Evolutionary conservation across 1,140 invertebrate species (phyloP).

Genomic region (Hyles vespertilio): DNA sequence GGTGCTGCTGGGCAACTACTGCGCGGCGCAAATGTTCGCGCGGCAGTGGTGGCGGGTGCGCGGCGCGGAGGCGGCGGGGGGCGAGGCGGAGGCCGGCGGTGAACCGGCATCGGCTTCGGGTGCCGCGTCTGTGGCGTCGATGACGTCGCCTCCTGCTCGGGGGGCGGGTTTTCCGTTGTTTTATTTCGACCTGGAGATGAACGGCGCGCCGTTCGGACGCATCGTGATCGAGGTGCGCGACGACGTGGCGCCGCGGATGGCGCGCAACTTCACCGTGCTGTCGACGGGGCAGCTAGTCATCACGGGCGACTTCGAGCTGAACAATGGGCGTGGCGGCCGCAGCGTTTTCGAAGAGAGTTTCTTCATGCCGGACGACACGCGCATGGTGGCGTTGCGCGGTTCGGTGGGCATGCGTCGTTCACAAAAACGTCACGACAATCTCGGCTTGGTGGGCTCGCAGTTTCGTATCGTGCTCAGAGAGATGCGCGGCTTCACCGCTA

Average conservation of each 20-base stretch:
- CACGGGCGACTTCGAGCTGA: conserved; percentile 87
- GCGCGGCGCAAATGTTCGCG: conserved; percentile 83
- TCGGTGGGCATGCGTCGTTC: conserved; percentile 89
- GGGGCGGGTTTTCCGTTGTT: conserved; percentile 78
- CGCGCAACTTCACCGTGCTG: conserved; percentile 90
- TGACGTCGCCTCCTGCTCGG: conserved; percentile 16
- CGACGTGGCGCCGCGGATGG: conserved; percentile 92
- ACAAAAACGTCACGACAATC: conserved; percentile 86
- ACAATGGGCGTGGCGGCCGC: conserved; percentile 87
- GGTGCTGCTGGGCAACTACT: conserved; percentile 84
- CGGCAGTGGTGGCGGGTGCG: conserved; percentile 79
- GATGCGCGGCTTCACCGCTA: conserved; percentile 88
- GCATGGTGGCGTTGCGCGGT: conserved; percentile 84
- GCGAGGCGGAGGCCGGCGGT: conserved; percentile 74
- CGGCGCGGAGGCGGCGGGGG: conserved; percentile 76
- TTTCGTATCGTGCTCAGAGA: conserved; percentile 88
- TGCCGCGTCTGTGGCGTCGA: conserved; percentile 4
- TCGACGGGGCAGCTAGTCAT: conserved; percentile 88
- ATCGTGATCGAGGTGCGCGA: conserved; percentile 89
- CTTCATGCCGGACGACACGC: conserved; percentile 89
- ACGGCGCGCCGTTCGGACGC: conserved; percentile 82
- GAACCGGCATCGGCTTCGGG: conserved; percentile 59
- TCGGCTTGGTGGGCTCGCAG: conserved; percentile 89
- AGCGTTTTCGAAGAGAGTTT: conserved; percentile 86
- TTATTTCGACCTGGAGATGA: conserved; percentile 86